Base-by-base conservation (phyloP, 1,140 invertebrate species). In the Himalopsyche phryganea region DNA sequence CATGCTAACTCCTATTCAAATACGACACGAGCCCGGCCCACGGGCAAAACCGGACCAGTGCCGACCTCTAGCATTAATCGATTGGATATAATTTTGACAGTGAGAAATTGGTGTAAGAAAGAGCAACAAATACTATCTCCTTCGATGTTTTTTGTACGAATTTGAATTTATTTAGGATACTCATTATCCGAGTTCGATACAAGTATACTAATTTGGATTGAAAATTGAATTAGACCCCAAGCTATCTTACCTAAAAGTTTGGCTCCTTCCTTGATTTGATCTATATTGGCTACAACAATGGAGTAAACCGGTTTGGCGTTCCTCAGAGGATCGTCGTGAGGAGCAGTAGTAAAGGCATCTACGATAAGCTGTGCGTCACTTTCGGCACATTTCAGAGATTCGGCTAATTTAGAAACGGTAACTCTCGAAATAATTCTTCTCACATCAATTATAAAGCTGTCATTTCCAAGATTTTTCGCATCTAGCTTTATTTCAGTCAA, bases 291-390 rank as follows among this genome's bases (percentile, higher is more conserved):
- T n/a, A 77, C 65, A 5, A 68, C 51, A 45, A 76, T 50, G 13
- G 76, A 78, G 61, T 77, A 78, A 11, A 77, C 71, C 6, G 76
- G 76, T 61, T 73, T 71, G 47, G 71, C 71, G 63, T 75, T 77
- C 5, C 68, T 70, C 1, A 78, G 75, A 17, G 74, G 72, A 42
- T 77, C 76, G 63, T 77, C 75, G 54, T 72, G 66, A 0, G 68
- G 61, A 53, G 73, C 71, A 58, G 75, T 73, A 51, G 70, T 74
- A 38, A 78, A 73, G 0, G 75, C 75, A 19, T 68, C 76, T 40
- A 77, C 67, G 36, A 79, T 76, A 0, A 79, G 60, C 14, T 77
- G 73, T 10, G 77, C 42, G 10, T 73, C 76, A 46, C 69, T 68
- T 0, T 65, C 42, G 18, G 74, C 70, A 1, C 70, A 72, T 1